phyloP scores from a whole-genome alignment of 2,113 vertebrate species.

The Callipepla californica region DNA sequence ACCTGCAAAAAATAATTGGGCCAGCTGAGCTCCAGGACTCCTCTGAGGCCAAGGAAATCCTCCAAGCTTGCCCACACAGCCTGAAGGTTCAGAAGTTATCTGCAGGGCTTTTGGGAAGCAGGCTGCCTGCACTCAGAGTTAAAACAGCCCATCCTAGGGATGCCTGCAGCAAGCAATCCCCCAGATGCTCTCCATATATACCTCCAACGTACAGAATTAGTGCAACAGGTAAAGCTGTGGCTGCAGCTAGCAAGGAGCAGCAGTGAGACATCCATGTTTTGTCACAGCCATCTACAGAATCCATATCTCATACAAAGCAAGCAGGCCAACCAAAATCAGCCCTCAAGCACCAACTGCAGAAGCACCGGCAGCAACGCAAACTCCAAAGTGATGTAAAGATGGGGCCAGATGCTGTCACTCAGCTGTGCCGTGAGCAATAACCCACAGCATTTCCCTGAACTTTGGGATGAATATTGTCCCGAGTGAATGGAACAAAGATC shows the following conservation, averaged over 20 bases:
- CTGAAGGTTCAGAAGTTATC: background rate
- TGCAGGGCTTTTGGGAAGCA: background rate
- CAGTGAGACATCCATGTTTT: background rate
- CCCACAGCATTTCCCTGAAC: background rate
- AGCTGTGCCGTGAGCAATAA: background rate
- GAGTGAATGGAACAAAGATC: fast-evolving
- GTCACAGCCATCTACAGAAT: fast-evolving
- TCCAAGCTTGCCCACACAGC: fast-evolving
- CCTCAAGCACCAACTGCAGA: background rate
- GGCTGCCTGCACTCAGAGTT: fast-evolving
- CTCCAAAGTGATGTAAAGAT: background rate
- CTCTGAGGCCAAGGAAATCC: background rate
- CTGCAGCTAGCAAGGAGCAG: background rate
- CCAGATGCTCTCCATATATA: background rate
- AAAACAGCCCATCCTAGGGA: fast-evolving
- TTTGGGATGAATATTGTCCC: fast-evolving
- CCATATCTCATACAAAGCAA: background rate
- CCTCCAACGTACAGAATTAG: fast-evolving
- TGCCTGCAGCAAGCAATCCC: background rate
- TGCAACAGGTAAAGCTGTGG: background rate
- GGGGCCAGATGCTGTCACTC: background rate
- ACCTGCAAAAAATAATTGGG: background rate
- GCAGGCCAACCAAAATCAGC: background rate
- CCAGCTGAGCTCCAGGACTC: background rate
- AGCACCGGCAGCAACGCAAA: fast-evolving